Conservation (phyloP, 2,113 vertebrate species). For the Mohoua ochrocephala region DNA sequence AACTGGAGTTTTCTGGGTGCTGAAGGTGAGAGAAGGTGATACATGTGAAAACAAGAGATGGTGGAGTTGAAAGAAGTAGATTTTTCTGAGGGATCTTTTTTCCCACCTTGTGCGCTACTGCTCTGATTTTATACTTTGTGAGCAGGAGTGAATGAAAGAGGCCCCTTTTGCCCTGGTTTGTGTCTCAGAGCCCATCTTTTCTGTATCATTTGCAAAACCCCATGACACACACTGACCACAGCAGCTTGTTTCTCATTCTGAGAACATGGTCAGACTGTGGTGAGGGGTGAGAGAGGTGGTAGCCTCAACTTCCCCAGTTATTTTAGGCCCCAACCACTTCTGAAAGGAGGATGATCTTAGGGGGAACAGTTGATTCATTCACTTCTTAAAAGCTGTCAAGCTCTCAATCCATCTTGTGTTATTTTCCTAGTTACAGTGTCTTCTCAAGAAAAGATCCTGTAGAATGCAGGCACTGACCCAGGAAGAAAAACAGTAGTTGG, state of each 20-base stretch:
- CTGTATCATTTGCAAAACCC: background rate
- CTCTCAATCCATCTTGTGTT: background rate
- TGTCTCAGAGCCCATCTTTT: background rate
- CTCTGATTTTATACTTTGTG: background rate
- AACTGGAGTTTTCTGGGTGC: background rate
- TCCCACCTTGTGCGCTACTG: background rate
- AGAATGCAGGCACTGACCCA: background rate
- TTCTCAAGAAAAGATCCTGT: background rate
- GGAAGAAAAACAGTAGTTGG: background rate
- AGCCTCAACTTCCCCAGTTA: background rate
- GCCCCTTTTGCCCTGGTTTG: background rate
- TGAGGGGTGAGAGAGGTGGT: background rate
- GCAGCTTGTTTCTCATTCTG: background rate
- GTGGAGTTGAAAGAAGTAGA: background rate
- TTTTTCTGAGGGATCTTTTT: background rate
- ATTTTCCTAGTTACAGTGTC: background rate
- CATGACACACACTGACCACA: background rate
- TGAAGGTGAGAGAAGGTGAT: background rate
- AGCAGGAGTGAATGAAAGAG: background rate
- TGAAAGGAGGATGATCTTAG: background rate
- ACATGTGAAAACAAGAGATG: accelerated
- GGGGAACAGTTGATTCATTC: background rate
- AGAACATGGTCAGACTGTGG: background rate
- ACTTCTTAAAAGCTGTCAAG: background rate
- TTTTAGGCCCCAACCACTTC: background rate